Conservation (phyloP, 2,113 vertebrate genomes). For the Leptocoma aspasia region DNA sequence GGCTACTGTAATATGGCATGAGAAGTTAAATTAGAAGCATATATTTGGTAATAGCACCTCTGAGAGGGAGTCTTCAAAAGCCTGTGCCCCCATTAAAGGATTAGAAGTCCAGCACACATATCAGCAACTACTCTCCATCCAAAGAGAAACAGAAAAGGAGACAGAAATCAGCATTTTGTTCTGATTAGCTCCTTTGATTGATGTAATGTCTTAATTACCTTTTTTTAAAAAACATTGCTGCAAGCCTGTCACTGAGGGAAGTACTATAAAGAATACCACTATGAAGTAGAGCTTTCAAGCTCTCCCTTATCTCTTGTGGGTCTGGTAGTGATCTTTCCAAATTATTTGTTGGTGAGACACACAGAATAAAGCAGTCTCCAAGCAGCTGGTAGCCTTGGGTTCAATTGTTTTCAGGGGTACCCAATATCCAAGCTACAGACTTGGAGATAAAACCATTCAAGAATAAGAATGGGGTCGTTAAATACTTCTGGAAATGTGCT, state of each 20-base stretch:
- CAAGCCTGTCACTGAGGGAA: not conserved
- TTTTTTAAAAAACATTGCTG: not conserved
- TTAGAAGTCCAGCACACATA: slow-evolving; percentile 14
- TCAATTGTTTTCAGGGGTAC: slow-evolving; percentile 63
- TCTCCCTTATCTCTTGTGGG: not conserved
- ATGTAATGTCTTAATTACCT: not conserved
- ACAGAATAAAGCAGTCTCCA: slow-evolving; percentile 70
- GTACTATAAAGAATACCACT: not conserved
- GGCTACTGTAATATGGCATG: slow-evolving; percentile 61
- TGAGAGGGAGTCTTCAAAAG: slow-evolving; percentile 45
- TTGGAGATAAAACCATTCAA: not conserved
- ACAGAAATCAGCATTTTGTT: slow-evolving; percentile 44
- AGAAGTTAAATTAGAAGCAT: slow-evolving; percentile 81
- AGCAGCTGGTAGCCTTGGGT: slow-evolving; percentile 67
- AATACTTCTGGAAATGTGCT: not conserved
- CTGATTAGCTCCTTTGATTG: not conserved
- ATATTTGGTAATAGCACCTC: slow-evolving; percentile 74
- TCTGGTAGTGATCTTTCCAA: slow-evolving; percentile 21
- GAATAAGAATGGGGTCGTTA: not conserved
- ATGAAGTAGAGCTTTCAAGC: not conserved
- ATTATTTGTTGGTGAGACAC: slow-evolving; percentile 60
- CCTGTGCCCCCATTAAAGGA: slow-evolving; percentile 12
- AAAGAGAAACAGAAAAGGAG: not conserved
- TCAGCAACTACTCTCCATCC: not conserved
- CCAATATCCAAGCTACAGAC: slow-evolving; percentile 40